Evolutionary conservation across 1,140 invertebrate genomes (phyloP).

Genomic region (Papilio aristodemus): DNA sequence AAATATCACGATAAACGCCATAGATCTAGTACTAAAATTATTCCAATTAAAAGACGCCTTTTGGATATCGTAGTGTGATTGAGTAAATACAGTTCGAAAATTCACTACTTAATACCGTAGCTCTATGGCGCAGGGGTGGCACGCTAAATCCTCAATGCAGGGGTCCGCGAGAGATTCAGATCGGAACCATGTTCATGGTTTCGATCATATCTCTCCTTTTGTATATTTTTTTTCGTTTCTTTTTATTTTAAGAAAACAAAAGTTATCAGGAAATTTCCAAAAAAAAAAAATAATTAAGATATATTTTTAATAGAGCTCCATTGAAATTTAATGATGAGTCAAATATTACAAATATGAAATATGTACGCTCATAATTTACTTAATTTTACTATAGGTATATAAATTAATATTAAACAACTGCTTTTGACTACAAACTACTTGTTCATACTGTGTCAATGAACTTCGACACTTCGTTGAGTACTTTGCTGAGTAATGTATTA

Average conservation of each 20-base stretch:
- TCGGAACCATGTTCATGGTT: not conserved
- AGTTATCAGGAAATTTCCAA: not conserved
- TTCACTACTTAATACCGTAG: not conserved
- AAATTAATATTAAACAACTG: not conserved
- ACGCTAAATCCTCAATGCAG: not conserved
- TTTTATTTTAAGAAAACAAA: not conserved
- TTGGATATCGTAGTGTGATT: not conserved
- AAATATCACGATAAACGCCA: too few species aligned
- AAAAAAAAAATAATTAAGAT: too few species aligned
- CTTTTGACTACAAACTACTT: not conserved
- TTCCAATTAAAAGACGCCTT: too few species aligned
- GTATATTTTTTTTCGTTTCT: not conserved
- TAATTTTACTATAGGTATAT: too few species aligned
- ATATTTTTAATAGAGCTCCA: too few species aligned
- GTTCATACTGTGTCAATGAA: slow-evolving; percentile 1
- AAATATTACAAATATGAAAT: too few species aligned
- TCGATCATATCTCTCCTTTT: slow-evolving; percentile 12
- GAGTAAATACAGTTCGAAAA: not conserved
- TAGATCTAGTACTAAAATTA: too few species aligned
- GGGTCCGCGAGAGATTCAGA: slow-evolving; percentile 1
- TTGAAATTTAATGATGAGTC: too few species aligned
- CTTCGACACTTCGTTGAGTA: slow-evolving; percentile 7
- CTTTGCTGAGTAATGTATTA: slow-evolving; percentile 1
- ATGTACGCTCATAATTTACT: too few species aligned
- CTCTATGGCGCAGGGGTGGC: not conserved